Conservation (phyloP, 2,888 invertebrate genomes). For the Tipula unca region DNA sequence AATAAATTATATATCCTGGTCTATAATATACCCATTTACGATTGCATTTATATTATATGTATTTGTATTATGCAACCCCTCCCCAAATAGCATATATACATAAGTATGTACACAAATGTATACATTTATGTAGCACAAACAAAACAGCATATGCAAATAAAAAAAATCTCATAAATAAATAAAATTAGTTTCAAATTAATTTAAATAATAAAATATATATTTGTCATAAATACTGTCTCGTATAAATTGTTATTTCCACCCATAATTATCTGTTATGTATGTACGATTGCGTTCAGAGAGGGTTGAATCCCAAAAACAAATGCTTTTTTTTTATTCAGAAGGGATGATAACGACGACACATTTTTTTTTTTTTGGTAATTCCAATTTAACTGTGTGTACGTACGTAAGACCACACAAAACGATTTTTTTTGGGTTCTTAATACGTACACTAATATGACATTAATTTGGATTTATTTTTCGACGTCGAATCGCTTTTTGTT, state of each 20-base stretch:
- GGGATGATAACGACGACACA: not conserved
- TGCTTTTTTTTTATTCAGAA: not conserved
- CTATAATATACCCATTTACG: not conserved
- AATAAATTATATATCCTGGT: not conserved
- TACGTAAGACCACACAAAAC: not conserved
- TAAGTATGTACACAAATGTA: not conserved
- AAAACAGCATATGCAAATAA: constrained; percentile 3
- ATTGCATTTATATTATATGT: not conserved
- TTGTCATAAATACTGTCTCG: not conserved
- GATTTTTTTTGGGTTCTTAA: not conserved
- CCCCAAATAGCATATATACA: not conserved
- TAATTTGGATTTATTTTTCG: not conserved
- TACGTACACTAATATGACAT: not conserved
- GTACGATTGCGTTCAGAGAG: not conserved
- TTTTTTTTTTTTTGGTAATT: not conserved
- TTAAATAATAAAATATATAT: not conserved
- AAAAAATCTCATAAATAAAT: constrained; percentile 2
- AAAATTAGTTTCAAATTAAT: constrained; percentile 14
- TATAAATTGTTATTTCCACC: not conserved
- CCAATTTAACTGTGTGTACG: not conserved
- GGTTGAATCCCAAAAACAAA: not conserved
- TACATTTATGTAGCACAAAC: not conserved
- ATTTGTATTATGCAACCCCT: not conserved
- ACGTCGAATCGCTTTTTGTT: not conserved
- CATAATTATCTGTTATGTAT: not conserved